These are phyloP conservation scores for Chouioia cunea DNA, from an alignment of 2,888 invertebrate species.

Conservation along the genomic window DNA sequence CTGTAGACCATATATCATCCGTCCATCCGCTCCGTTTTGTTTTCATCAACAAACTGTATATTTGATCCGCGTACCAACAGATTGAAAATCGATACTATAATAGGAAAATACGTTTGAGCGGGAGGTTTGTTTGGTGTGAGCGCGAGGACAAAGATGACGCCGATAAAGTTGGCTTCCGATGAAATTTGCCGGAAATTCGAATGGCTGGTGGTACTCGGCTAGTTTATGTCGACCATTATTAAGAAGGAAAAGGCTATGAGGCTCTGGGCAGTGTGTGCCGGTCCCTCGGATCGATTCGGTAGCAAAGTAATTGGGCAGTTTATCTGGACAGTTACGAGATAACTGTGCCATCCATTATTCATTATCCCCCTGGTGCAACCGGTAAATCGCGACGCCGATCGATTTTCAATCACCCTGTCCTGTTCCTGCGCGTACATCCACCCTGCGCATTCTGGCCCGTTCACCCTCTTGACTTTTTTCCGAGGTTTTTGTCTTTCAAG, in stretches of 20 bases:
- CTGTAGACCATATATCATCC: too few species aligned
- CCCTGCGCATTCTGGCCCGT: not conserved
- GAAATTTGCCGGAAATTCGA: constrained; percentile 23
- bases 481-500: too few species aligned
- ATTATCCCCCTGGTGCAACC: constrained; percentile 41
- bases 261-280: not conserved
- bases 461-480: not conserved
- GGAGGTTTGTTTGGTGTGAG: too few species aligned
- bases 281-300: constrained; percentile 34
- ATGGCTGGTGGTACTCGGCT: not conserved
- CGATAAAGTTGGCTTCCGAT: constrained; percentile 15
- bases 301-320: constrained; percentile 52
- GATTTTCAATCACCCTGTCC: constrained; percentile 47
- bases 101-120: too few species aligned
- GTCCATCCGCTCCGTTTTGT: too few species aligned
- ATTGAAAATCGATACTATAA: too few species aligned
- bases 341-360: constrained; percentile 51
- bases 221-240: constrained; percentile 44
- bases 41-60: too few species aligned
- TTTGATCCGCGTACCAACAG: too few species aligned
- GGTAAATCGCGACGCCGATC: constrained; percentile 45
- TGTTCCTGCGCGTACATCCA: not conserved
- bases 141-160: constrained; percentile 8
- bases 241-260: constrained; percentile 44
- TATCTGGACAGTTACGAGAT: constrained; percentile 51